Conservation (phyloP, 2,113 vertebrate genomes). For the Hemichromis elongatus region DNA sequence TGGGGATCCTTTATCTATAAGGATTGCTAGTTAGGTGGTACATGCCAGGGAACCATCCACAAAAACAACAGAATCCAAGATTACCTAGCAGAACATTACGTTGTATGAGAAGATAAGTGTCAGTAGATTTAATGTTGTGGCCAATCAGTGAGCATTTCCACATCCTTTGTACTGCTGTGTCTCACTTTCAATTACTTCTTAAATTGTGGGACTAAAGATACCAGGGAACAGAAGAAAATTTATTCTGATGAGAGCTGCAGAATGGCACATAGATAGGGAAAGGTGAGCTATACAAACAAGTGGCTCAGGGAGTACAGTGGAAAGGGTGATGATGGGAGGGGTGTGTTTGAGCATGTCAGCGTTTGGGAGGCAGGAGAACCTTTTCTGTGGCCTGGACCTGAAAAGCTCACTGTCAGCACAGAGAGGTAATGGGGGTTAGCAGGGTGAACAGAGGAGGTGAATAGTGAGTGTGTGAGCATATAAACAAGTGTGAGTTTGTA, state of each 20-base stretch:
- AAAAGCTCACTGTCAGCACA: conserved; percentile 64
- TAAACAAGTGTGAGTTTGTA: conserved; percentile 1
- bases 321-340: not conserved
- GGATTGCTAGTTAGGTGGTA: not conserved
- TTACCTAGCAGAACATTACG: not conserved
- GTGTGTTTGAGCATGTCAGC: conserved; percentile 52
- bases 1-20: not conserved
- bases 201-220: not conserved
- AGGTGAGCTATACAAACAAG: not conserved
- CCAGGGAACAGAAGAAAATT: not conserved
- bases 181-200: not conserved
- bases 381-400: conserved; percentile 22
- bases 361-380: conserved; percentile 34
- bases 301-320: not conserved
- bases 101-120: not conserved
- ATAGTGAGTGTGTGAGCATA: conserved; percentile 5
- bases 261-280: conserved; percentile 3
- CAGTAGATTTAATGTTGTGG: not conserved
- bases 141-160: not conserved
- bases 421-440: conserved; percentile 59
- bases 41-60: not conserved
- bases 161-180: not conserved
- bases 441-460: not conserved
- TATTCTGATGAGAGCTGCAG: conserved; percentile 9
- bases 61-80: not conserved